Evolutionary conservation across 2,113 vertebrate species (phyloP), one percentile per base, ranked within the genome.

Genomic region (Empidonax traillii): DNA sequence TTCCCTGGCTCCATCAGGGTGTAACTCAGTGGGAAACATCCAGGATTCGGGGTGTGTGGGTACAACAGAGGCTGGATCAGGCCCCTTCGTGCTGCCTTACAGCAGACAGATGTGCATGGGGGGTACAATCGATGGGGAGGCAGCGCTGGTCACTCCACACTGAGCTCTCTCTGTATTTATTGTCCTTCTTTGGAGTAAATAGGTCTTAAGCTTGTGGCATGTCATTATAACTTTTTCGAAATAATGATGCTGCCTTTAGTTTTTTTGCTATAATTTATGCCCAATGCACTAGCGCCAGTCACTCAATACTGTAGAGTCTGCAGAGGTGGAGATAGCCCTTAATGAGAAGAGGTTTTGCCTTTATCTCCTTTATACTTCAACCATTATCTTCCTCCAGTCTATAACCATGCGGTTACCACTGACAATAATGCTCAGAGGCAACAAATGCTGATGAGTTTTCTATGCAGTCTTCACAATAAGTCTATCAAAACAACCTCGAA

Each of bases 381-480:
- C 98, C 98, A 99, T 99, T 99, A 99, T 99, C 99, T 99, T 98
- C 98, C 97, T 98, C 98, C 98, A 99, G 99, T 99, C 99, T 99
- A 99, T 99, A 99, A 99, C 98, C 99, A 98, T 98, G 98, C 98
- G 98, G 99, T 99, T 99, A 99, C 98, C 98, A 99, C 98, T 98
- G 98, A 98, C 97, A 99, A 99, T 99, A 99, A 99, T 98, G 97
- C 98, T 98, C 99, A 98, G 98, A 99, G 99, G 98, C 98, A 99
- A 98, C 98, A 98, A 98, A 98, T 98, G 98, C 99, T 99, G 99
- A 99, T 99, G 99, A 99, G 98, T 99, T 99, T 99, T 99, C 99
- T 98, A 98, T 99, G 98, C 98, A 98, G 98, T 98, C 98, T 94
- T 96, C 98, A 99, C 99, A 99, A 99, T 99, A 98, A 99, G 98